A percentile compares a stretch with the other conserved stretches of the same genome.
These are phyloP conservation scores for Lochmaea capreae DNA, from an alignment of 2,888 invertebrate species.

Conservation along the genomic window DNA sequence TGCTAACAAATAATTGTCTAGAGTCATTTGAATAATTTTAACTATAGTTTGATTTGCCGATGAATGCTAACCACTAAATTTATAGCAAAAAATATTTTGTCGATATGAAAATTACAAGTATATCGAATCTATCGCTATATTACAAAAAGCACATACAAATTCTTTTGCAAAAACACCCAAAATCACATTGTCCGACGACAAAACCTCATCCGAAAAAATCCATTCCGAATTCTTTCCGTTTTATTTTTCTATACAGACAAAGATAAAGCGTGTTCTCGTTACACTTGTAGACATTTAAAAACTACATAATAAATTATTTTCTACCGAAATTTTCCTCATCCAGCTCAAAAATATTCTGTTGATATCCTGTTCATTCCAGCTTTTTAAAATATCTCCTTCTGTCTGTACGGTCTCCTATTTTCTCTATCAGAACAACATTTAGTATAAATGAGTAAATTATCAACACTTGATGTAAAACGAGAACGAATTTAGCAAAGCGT, in stretches of 20 bases:
- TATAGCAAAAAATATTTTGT: slow-evolving; percentile 40
- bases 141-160: slow-evolving; percentile 50
- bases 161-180: slow-evolving; percentile 44
- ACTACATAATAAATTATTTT: slow-evolving; percentile 39
- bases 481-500: too few relatives aligned
- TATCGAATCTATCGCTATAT: slow-evolving; percentile 50
- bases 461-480: too few relatives aligned
- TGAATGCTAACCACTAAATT: slow-evolving; percentile 20
- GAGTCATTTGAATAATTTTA: too few relatives aligned
- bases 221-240: slow-evolving; percentile 25
- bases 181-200: slow-evolving; percentile 39
- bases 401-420: too few relatives aligned
- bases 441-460: too few relatives aligned
- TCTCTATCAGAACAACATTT: too few relatives aligned
- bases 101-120: slow-evolving; percentile 54
- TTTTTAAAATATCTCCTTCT: too few relatives aligned
- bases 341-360: slow-evolving; percentile 18
- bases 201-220: slow-evolving; percentile 25
- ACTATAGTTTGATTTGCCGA: not conserved
- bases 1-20: too few relatives aligned
- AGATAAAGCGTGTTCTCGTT: slow-evolving; percentile 52
- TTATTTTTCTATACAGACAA: slow-evolving; percentile 49
- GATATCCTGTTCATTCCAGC: too few relatives aligned
- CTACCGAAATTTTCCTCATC: slow-evolving; percentile 23
- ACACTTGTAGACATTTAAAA: slow-evolving; percentile 47